phyloP scores from a whole-genome alignment of 2,113 vertebrate genomes.

The Crotalus tigris region DNA sequence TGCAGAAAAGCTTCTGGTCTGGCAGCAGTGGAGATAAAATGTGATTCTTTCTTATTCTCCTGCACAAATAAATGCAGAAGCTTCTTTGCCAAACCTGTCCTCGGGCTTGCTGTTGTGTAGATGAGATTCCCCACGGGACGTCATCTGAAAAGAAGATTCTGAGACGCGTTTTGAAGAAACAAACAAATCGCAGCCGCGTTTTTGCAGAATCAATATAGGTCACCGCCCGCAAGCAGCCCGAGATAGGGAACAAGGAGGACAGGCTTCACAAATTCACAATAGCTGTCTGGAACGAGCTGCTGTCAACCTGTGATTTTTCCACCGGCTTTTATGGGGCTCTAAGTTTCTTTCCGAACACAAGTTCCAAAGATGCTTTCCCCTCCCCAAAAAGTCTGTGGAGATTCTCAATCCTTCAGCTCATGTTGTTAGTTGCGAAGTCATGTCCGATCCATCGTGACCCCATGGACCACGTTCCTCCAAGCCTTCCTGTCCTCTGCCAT shows the following conservation, averaged over 20 bases:
- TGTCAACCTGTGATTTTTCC: neutral
- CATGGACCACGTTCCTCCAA: too few relatives aligned
- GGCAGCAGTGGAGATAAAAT: neutral
- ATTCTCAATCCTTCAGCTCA: too few relatives aligned
- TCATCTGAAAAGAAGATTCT: neutral
- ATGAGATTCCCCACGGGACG: neutral
- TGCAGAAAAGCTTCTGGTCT: neutral
- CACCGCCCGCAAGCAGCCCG: neutral
- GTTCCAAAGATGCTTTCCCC: neutral
- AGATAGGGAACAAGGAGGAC: neutral
- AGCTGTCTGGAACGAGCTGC: neutral
- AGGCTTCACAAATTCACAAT: neutral
- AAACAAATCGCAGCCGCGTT: neutral
- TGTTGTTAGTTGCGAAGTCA: too few relatives aligned
- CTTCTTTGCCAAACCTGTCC: neutral
- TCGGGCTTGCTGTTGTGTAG: neutral
- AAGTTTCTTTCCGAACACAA: neutral
- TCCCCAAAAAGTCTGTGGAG: too few relatives aligned
- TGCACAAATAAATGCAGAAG: neutral
- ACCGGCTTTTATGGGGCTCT: neutral
- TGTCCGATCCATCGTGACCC: too few relatives aligned
- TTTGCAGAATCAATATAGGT: neutral
- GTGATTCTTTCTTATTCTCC: neutral
- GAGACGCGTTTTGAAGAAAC: neutral
- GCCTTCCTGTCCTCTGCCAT: too few relatives aligned